Evolutionary conservation across 2,113 vertebrate species (phyloP).

Genomic region (Empidonax alnorum): DNA sequence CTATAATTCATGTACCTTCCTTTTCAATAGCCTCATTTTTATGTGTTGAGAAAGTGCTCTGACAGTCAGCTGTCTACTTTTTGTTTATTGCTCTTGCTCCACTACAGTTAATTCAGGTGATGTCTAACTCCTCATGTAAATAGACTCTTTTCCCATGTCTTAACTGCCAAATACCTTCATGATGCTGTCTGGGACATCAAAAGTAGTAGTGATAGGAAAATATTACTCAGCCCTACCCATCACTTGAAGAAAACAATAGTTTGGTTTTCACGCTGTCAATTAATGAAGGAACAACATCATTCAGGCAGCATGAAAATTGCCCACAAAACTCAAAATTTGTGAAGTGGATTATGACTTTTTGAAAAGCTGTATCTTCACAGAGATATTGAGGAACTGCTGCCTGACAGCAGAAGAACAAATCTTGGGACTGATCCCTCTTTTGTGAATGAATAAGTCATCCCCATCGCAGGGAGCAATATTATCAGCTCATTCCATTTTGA

Average conservation of each 20-base stretch:
- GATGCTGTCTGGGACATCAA: not conserved
- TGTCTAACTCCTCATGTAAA: not conserved
- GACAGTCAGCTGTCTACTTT: not conserved
- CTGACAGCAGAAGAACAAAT: not conserved
- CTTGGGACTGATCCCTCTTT: not conserved
- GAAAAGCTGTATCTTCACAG: not conserved
- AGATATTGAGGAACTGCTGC: not conserved
- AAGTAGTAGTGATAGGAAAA: not conserved
- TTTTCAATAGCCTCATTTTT: not conserved
- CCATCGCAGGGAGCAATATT: not conserved
- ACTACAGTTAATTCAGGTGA: not conserved
- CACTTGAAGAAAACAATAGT: not conserved
- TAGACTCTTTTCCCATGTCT: not conserved
- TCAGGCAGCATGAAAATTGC: not conserved
- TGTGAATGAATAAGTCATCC: accelerated
- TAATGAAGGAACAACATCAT: not conserved
- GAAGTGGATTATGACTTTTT: not conserved
- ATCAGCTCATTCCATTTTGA: not conserved
- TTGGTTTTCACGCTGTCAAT: not conserved
- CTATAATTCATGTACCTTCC: not conserved
- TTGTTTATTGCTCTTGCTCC: not conserved
- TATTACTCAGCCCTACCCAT: not conserved
- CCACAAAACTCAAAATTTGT: not conserved
- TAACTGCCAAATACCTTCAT: not conserved
- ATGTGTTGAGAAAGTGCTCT: not conserved